These are phyloP conservation scores for Congeria kusceri DNA, from an alignment of 2,888 invertebrate species.

Conservation along the genomic window DNA sequence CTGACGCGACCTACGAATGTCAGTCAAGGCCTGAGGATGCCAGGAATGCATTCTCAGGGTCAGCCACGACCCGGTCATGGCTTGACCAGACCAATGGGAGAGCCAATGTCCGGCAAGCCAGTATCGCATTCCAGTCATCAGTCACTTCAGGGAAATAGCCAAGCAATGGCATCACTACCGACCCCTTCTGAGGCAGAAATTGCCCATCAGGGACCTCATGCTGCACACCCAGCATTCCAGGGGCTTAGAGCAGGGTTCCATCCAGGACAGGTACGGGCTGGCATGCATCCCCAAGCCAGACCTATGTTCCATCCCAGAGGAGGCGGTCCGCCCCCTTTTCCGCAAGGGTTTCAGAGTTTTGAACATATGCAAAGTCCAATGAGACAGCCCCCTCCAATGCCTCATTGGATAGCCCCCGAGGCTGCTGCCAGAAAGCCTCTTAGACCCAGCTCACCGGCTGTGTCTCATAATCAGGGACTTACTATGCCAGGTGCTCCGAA, in stretches of 20 bases:
- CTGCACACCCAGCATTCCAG: constrained; percentile 7
- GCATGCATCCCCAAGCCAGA: constrained; percentile 25
- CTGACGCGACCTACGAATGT: neutral
- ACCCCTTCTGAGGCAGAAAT: neutral
- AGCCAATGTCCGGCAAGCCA: constrained; percentile 7
- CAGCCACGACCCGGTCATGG: constrained; percentile 5
- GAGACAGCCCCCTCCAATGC: constrained; percentile 45
- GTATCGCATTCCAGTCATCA: neutral
- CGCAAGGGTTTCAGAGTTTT: constrained; percentile 36
- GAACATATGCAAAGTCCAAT: constrained; percentile 37
- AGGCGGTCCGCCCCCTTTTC: constrained; percentile 24
- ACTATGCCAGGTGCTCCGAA: constrained; percentile 4
- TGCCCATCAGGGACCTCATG: neutral
- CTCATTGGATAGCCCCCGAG: constrained; percentile 60
- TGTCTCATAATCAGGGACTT: neutral
- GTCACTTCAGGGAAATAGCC: neutral
- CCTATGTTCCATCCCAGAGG: constrained; percentile 39
- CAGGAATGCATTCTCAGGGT: constrained; percentile 3
- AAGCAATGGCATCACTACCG: neutral
- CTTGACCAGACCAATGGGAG: neutral
- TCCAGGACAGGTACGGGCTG: constrained; percentile 26
- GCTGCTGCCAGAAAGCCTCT: constrained; percentile 23
- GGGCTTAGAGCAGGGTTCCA: constrained; percentile 15
- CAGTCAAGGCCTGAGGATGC: constrained; percentile 2
- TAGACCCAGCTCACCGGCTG: constrained; percentile 13